Evolutionary conservation across 2,113 vertebrate species (phyloP).

Genomic region (Turdus rufiventris): DNA sequence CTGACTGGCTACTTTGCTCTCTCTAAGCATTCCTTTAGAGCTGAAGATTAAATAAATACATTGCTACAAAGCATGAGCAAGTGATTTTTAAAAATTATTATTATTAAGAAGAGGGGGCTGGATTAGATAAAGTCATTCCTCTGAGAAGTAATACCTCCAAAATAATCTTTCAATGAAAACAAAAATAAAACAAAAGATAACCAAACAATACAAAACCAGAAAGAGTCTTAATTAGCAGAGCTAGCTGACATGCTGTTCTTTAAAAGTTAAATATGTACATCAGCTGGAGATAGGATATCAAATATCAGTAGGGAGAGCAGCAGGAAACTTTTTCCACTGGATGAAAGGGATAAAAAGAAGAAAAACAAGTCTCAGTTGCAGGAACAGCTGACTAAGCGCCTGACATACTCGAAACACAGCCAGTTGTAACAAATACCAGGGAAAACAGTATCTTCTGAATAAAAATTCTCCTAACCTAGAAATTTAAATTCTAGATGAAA

Average conservation of each 20-base stretch:
- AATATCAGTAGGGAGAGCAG: conserved; percentile 22
- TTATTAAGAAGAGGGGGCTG: not conserved
- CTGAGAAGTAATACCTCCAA: not conserved
- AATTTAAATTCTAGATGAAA: not conserved
- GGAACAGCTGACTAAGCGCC: conserved; percentile 44
- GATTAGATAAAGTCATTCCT: not conserved
- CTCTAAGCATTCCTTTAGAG: not conserved
- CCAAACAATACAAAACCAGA: not conserved
- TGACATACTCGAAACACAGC: not conserved
- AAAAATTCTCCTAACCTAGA: not conserved
- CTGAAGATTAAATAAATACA: not conserved
- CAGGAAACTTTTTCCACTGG: conserved; percentile 34
- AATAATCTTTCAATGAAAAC: not conserved
- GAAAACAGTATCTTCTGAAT: not conserved
- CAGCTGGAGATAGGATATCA: conserved; percentile 28
- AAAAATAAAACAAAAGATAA: not conserved
- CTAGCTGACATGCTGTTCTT: not conserved
- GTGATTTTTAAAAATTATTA: not conserved
- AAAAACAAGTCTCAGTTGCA: conserved; percentile 24
- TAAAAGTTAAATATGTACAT: conserved; percentile 10
- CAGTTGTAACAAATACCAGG: not conserved
- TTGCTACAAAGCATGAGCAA: not conserved
- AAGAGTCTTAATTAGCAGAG: not conserved
- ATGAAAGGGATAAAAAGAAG: conserved; percentile 39
- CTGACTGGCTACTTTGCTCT: not conserved